Percentiles rank a stretch among this genome's conserved stretches.
These are phyloP conservation scores for Dysidea cf. avara DNA, from an alignment of 37 sponge, comb jelly and placozoan species.

Conservation along the genomic window DNA sequence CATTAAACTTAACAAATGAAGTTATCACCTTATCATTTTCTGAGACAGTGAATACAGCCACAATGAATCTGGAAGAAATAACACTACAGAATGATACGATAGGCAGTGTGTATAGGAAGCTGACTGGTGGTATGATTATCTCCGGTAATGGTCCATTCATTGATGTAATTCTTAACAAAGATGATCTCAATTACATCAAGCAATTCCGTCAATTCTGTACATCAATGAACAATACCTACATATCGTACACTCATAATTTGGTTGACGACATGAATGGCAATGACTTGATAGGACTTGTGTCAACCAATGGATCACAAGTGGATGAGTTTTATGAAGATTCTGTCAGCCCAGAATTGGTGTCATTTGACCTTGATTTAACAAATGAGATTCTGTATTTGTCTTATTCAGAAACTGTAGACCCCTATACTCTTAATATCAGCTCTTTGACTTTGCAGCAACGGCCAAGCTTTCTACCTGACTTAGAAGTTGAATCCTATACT, in stretches of 20 bases:
- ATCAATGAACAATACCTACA: conserved; percentile 53
- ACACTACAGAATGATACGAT: conserved; percentile 46
- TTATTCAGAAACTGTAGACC: conserved; percentile 73
- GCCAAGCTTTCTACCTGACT: neutral
- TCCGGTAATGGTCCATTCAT: conserved; percentile 50
- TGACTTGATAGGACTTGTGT: conserved; percentile 13
- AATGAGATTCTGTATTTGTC: conserved; percentile 40
- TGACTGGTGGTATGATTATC: conserved; percentile 37
- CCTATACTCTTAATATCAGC: conserved; percentile 19
- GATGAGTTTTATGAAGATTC: conserved; percentile 25
- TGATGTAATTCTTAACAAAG: conserved; percentile 35
- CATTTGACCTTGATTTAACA: conserved; percentile 69
- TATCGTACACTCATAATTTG: conserved; percentile 48
- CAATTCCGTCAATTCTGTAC: conserved; percentile 48
- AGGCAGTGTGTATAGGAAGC: neutral
- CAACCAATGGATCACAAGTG: conserved; percentile 10
- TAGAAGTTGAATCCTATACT: conserved; percentile 20
- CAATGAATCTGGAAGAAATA: conserved; percentile 38
- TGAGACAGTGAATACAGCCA: conserved; percentile 66
- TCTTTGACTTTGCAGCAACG: conserved; percentile 56
- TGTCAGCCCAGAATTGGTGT: conserved; percentile 35
- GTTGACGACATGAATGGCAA: conserved; percentile 62
- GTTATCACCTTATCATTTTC: conserved; percentile 69
- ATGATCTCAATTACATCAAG: conserved; percentile 79
- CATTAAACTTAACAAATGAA: conserved; percentile 67